phyloP scores from a whole-genome alignment of 2,888 invertebrate species.

The Caenorhabditis sulstoni region DNA sequence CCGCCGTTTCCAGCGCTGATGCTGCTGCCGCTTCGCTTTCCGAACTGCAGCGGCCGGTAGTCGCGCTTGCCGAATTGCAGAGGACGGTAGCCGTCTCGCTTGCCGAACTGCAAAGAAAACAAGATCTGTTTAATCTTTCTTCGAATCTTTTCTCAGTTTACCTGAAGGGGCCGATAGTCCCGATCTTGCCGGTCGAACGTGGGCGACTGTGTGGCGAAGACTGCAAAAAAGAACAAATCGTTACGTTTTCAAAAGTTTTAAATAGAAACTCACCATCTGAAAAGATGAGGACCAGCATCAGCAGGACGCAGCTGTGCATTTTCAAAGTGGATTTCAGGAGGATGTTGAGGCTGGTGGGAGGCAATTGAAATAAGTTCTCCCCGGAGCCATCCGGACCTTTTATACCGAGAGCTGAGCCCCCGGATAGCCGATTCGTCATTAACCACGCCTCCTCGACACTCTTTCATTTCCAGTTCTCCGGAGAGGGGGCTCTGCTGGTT shows the following conservation, averaged over 20 bases:
- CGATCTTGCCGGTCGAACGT: conserved; percentile 73
- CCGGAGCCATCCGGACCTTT: conserved; percentile 28
- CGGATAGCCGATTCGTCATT: conserved; percentile 44
- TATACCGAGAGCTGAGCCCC: conserved; percentile 35
- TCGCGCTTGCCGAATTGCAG: conserved; percentile 74
- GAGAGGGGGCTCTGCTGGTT: conserved; percentile 3
- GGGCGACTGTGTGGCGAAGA: conserved; percentile 61
- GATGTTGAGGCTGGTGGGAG: not conserved
- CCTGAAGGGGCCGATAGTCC: conserved; percentile 73
- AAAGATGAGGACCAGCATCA: conserved; percentile 52
- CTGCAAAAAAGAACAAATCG: conserved; percentile 21
- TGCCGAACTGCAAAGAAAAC: conserved; percentile 50
- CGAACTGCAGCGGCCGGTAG: conserved; percentile 73
- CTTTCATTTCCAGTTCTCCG: conserved; percentile 13
- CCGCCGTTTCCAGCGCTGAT: not conserved
- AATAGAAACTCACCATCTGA: conserved; percentile 40
- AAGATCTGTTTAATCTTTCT: too few relatives aligned
- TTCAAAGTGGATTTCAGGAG: conserved; percentile 6
- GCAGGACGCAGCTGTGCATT: conserved; percentile 58
- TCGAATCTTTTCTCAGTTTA: conserved; percentile 13
- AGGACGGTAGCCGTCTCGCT: conserved; percentile 69
- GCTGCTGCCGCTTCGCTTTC: conserved; percentile 59
- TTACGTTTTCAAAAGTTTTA: not conserved
- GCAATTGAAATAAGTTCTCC: conserved; percentile 50
- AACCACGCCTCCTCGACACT: conserved; percentile 28